Evolutionary conservation across 2,888 invertebrate species (phyloP), one percentile per base, ranked within the genome.

Genomic region (Boloria selene): DNA sequence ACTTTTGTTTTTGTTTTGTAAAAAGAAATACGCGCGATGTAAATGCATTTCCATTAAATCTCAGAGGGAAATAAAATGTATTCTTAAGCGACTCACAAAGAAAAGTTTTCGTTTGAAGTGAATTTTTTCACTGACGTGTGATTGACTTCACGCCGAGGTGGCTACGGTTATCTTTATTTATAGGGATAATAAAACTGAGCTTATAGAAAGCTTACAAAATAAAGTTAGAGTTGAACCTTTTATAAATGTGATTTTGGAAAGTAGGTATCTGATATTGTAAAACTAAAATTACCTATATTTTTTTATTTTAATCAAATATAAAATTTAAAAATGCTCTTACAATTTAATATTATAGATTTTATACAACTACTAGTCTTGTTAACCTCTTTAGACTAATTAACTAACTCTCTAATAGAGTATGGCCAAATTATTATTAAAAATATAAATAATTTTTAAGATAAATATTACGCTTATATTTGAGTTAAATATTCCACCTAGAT

Each of bases 41-140:
- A 59, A 67, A 67, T 55, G 64, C 67, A 67, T 51, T 56, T 54
- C 44, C 60, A 64, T 60, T 49, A 64, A 67, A 67, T 64, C 63
- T 60, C 55, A 10, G 53, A 38, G 44, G 45, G 55, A 67, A 62
- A 64, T 64, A 67, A 63, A 64, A 60, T 63, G 55, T 64, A 67
- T 60, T 67, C 64, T 55, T 60, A 51, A 67, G 55, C 60, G 55
- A 50, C 51, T 64, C 50, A 67, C 64, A 67, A 67, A 67, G 58
- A 26, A 53, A 63, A 63, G 50, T 44, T 64, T 59, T 60, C 67
- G 59, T 67, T 66, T 60, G 47, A 64, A 47, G 55, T 47, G 51
- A 26, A 47, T 63, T 67, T 67, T 64, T 67, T 64, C 53, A 26
- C 18, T 59, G 55, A 67, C 45, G 55, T 64, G 54, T 64, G 67